These are phyloP conservation scores for Ophraella communa DNA, from an alignment of 2,888 invertebrate genomes.

Conservation along the genomic window DNA sequence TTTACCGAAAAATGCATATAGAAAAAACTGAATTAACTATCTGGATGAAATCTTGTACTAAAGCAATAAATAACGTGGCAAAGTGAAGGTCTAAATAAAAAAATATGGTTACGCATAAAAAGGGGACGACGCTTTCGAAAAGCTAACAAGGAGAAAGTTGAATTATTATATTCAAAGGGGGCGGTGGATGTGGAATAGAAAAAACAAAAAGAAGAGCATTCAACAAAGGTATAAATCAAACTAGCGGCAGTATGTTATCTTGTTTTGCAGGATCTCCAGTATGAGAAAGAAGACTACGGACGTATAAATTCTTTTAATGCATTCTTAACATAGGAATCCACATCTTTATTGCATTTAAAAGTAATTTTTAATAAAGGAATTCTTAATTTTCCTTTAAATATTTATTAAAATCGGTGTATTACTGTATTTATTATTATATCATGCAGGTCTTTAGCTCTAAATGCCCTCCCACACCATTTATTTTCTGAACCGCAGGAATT, in stretches of 20 bases:
- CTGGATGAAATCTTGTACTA: too few species aligned
- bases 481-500: too few species aligned
- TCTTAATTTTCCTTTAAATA: too few species aligned
- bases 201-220: neutral
- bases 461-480: too few species aligned
- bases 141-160: neutral
- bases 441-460: too few species aligned
- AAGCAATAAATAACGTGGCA: neutral
- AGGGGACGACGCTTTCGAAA: neutral
- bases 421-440: too few species aligned
- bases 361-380: too few species aligned
- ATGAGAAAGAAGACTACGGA: neutral
- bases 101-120: neutral
- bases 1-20: too few species aligned
- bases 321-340: too few species aligned
- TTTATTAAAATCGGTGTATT: too few species aligned
- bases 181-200: neutral
- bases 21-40: too few species aligned
- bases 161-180: neutral
- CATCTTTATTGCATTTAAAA: too few species aligned
- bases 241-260: neutral
- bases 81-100: neutral
- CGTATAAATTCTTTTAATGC: neutral
- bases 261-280: neutral
- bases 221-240: slow-evolving; percentile 4